Base-by-base conservation (phyloP, 1,140 invertebrate genomes). In the Andrena cerasifolii region DNA sequence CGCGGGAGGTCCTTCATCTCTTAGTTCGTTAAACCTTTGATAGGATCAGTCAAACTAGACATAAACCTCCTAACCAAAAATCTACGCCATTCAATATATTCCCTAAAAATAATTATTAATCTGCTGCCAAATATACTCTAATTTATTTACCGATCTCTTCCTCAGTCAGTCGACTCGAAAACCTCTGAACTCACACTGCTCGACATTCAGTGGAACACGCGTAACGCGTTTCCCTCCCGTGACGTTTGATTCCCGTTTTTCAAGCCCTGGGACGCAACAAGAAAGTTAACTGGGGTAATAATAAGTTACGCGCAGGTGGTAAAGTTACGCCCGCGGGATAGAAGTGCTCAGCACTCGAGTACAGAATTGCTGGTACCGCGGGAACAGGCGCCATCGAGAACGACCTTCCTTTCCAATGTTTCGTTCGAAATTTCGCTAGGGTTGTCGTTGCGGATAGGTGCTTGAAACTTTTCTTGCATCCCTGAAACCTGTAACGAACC, bases 351-450 rank as follows among this genome's bases (percentile, higher is more conserved):
- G 40, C 33, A 54, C 45, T 58, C 33, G 16, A 58, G 56, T 26
- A 16, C 36, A 31, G 4, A 8, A 8, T 16, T 5, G 28, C 5
- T 16, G 21, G 21, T 31, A n/a, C 18, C 16, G 16, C 53, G 53
- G 10, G 36, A n/a, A 28, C 67, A 70, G 53, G 33, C 56, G 67
- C 36, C 36, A 56, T 56, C 26, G 67, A 18, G 16, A 58, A 28
- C 40, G 18, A 70, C 7, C 53, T 10, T n/a, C 8, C 5, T 4
- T 70, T 16, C 6, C 6, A 28, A n/a, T 45, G 36, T 40, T 53
- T 66, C 63, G 31, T 53, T 16, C 47, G 5, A 16, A 53, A 51
- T 53, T 51, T 67, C n/a, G 1, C 31, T 0, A 21, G 47, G 47
- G 5, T 51, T 14, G 24, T 45, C 10, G 28, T 8, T 21, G 33